Evolutionary conservation across 2,797 vertebrate genomes (phyloP).

Genomic region (Sebastes oblongus): DNA sequence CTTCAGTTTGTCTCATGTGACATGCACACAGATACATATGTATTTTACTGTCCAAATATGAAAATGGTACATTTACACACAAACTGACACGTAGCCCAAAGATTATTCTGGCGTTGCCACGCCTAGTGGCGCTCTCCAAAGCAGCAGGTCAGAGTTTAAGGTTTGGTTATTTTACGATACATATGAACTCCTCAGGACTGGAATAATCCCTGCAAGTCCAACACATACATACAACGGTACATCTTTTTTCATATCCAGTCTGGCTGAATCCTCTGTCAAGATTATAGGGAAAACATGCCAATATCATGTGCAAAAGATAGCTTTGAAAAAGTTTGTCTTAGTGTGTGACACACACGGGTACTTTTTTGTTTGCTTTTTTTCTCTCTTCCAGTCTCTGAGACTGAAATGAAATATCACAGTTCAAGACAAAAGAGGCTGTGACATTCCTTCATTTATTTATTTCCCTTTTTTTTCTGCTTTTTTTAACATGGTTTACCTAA

Average conservation of each 20-base stretch:
- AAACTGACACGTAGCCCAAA: conserved; percentile 41
- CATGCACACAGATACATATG: conserved; percentile 49
- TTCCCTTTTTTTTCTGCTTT: conserved; percentile 21
- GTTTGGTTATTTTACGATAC: conserved; percentile 37
- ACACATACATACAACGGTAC: conserved; percentile 26
- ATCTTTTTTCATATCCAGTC: conserved; percentile 31
- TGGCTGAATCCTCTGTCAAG: conserved; percentile 40
- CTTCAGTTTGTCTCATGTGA: conserved; percentile 59
- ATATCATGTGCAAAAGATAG: conserved; percentile 64
- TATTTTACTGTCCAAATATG: conserved; percentile 44
- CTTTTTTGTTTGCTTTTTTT: conserved; percentile 12
- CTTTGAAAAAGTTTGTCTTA: conserved; percentile 72
- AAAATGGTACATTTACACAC: conserved; percentile 36
- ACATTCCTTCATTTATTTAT: conserved; percentile 68
- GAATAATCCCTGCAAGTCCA: conserved; percentile 48
- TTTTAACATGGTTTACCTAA: conserved; percentile 34
- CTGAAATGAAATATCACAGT: conserved; percentile 43
- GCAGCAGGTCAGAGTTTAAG: conserved; percentile 48
- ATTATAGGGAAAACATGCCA: conserved; percentile 57
- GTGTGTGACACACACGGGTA: conserved; percentile 64
- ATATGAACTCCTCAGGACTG: conserved; percentile 67
- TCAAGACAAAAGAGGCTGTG: conserved; percentile 44
- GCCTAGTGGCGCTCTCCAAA: conserved; percentile 30
- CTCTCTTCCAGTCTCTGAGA: conserved; percentile 44
- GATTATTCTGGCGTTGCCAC: conserved; percentile 36